Evolutionary conservation across 2,888 invertebrate genomes (phyloP).

Genomic region (Hydrotaea diabolus): DNA sequence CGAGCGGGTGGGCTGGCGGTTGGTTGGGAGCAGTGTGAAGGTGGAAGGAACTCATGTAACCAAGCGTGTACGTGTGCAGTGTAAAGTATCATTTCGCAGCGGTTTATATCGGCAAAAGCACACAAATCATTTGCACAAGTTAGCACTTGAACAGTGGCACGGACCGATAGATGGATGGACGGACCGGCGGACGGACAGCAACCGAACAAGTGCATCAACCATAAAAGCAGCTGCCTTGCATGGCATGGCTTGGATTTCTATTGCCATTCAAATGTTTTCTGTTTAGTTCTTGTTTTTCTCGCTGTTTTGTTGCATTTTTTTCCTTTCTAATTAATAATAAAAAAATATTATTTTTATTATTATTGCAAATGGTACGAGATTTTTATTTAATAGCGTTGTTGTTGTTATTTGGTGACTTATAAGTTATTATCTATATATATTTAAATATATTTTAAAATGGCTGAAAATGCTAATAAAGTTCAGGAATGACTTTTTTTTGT

Average conservation of each 20-base stretch:
- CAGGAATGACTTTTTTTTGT: background rate
- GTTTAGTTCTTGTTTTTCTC: background rate
- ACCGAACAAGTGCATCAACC: constrained; percentile 10
- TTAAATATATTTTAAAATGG: background rate
- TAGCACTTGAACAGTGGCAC: constrained; percentile 16
- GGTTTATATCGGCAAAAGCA: constrained; percentile 10
- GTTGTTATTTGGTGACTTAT: background rate
- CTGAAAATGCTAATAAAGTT: background rate
- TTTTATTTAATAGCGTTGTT: constrained; percentile 5
- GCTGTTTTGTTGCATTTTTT: background rate
- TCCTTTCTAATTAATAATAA: constrained; percentile 16
- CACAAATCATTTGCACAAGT: constrained; percentile 37
- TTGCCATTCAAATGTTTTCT: constrained; percentile 2
- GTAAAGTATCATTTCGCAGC: constrained; percentile 33
- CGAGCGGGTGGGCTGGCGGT: background rate
- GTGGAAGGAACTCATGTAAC: background rate
- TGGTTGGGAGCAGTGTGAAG: background rate
- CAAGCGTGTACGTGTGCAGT: constrained; percentile 43
- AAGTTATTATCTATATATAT: too few relatives aligned
- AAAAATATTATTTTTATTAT: background rate
- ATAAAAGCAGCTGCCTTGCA: background rate
- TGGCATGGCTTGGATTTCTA: background rate
- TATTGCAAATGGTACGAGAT: constrained; percentile 15
- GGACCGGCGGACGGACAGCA: background rate
- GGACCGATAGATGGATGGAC: background rate